A percentile compares a stretch with the other conserved stretches of the same genome.
Conservation (phyloP, 2,888 invertebrate species). For the Xylophagus ater region DNA sequence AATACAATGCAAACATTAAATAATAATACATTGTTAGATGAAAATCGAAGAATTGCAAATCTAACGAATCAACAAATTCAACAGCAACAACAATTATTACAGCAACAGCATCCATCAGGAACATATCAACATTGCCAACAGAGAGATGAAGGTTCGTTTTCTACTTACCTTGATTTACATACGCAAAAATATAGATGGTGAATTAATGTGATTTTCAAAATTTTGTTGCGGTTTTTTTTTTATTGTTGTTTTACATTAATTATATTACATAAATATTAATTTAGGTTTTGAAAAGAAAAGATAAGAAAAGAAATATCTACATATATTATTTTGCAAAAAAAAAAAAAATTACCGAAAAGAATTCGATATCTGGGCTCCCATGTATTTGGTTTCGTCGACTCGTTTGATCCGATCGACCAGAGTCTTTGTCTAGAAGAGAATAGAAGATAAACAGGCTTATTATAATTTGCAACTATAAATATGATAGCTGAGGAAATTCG, state of each 20-base stretch:
- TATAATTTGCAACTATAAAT: too few species aligned
- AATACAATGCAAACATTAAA: too few species aligned
- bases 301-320: background rate
- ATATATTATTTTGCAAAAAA: background rate
- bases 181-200: conserved; percentile 49
- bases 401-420: too few species aligned
- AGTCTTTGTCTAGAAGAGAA: too few species aligned
- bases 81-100: conserved; percentile 8
- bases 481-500: too few species aligned
- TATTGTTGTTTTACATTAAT: background rate
- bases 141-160: conserved; percentile 50
- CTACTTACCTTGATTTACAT: conserved; percentile 48
- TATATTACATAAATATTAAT: background rate
- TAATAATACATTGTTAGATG: background rate
- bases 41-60: background rate
- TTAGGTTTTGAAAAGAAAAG: background rate
- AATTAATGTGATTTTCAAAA: too few species aligned
- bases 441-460: too few species aligned
- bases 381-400: too few species aligned
- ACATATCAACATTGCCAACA: conserved; percentile 41
- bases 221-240: background rate
- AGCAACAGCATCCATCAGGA: conserved; percentile 20
- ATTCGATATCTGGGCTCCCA: too few species aligned
- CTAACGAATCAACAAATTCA: conserved; percentile 4
- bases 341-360: background rate